Base-by-base conservation (phyloP, 2,888 invertebrate genomes). In the Tholera decimalis region DNA sequence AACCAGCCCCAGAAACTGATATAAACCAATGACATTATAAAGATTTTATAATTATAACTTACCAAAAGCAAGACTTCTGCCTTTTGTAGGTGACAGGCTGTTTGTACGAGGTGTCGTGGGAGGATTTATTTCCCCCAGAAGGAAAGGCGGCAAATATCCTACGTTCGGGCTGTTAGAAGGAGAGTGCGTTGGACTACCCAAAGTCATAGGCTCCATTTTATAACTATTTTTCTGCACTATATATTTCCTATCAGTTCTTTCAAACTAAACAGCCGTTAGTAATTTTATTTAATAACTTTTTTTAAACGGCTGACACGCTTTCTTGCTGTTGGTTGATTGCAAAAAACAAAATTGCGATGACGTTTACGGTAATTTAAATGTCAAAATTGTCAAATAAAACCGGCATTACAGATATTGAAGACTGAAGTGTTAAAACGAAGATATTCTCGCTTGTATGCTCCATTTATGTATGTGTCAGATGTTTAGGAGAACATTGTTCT, bases 171-270 rank as follows among this genome's bases (percentile, higher is more conserved):
- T 96, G 26, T 97, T 96, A 20, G 97, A 96, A 28, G 97, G 97
- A 77, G 97, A 97, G 82, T 97, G 97, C 55, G 97, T 96, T 2
- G 98, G 97, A 89, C 98, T 98, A 71, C 98, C 98, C 78, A 98
- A 92, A 58, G 97, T 96, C 98, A 98, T 98, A 54, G 98, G 98
- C 90, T 98, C 98, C 98, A 98, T 98, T 90, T 91, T 89, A 61
- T 13, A n/a, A 6, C 62, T 47, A 44, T 44, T 41, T 46, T 24
- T 35, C 15, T 26, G 18, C 15, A 66, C 51, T 61, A 15, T 24
- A 39, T 57, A 26, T 47, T 20, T 24, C 11, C 5, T 53, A 41
- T 7, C 39, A 67, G 43, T 57, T 37, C 55, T 22, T 61, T 64
- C 20, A 18, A 63, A 64, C 28, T 33, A 22, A 63, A 43, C 28